phyloP scores from a whole-genome alignment of 2,888 invertebrate genomes.

The Aleiodes leptofemur region DNA sequence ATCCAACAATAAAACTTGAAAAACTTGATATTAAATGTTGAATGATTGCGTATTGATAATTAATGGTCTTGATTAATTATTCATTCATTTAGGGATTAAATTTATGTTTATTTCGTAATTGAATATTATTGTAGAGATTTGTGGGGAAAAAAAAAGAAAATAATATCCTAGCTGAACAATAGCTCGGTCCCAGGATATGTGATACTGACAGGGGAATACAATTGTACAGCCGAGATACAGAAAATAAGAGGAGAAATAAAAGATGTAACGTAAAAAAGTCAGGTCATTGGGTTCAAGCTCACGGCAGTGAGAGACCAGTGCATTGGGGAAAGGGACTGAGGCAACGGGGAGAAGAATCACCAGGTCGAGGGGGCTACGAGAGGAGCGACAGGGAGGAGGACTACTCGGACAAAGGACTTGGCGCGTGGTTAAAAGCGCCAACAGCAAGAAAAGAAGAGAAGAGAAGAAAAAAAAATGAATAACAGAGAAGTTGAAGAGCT shows the following conservation, averaged over 20 bases:
- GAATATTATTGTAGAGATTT: too few species aligned
- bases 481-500: slow-evolving; percentile 32
- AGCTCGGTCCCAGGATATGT: neutral
- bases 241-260: slow-evolving; percentile 26
- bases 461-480: slow-evolving; percentile 4
- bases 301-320: slow-evolving; percentile 20
- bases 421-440: slow-evolving; percentile 38
- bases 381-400: slow-evolving; percentile 6
- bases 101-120: too few species aligned
- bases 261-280: slow-evolving; percentile 32
- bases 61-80: neutral
- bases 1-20: neutral
- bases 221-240: slow-evolving; percentile 21
- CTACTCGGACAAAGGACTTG: slow-evolving; percentile 43
- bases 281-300: slow-evolving; percentile 42
- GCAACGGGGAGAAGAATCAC: slow-evolving; percentile 20
- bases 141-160: too few species aligned
- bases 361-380: slow-evolving; percentile 19
- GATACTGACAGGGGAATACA: slow-evolving; percentile 1
- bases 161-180: too few species aligned
- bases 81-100: neutral
- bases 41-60: too few species aligned
- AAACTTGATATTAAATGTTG: neutral
- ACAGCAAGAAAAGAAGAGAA: slow-evolving; percentile 31
- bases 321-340: neutral